phyloP scores from a whole-genome alignment of 2,888 invertebrate species.

The Smittia sp. region DNA sequence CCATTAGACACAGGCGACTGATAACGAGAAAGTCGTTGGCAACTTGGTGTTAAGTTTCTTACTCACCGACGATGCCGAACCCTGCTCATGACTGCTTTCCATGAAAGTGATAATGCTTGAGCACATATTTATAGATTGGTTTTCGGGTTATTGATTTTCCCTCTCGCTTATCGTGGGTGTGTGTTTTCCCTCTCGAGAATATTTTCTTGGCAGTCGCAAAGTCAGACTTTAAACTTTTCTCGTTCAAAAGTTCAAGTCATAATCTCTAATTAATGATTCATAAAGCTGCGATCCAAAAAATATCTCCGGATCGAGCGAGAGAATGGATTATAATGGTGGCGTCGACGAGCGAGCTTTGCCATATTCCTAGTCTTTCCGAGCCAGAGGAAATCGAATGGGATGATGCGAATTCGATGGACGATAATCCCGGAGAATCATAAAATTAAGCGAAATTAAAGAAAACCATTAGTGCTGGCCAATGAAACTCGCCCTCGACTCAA shows the following conservation, averaged over 20 bases:
- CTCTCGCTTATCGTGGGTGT: neutral
- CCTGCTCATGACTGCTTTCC: neutral
- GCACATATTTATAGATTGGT: constrained; percentile 27
- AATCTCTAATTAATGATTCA: constrained; percentile 39
- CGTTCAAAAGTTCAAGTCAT: constrained; percentile 29
- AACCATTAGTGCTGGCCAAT: constrained; percentile 17
- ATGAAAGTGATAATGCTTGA: constrained; percentile 26
- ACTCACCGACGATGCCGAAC: neutral
- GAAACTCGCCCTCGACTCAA: constrained; percentile 2
- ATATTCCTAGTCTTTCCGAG: neutral
- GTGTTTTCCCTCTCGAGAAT: neutral
- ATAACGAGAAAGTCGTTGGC: too few species aligned
- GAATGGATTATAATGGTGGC: constrained; percentile 20
- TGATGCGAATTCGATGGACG: constrained; percentile 18
- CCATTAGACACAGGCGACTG: too few species aligned
- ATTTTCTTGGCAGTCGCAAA: constrained; percentile 5
- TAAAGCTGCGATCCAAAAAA: constrained; percentile 17
- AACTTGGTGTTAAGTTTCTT: neutral
- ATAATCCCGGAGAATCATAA: constrained; percentile 14
- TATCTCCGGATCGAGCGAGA: too few species aligned
- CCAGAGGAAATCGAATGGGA: neutral
- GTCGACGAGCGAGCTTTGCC: neutral
- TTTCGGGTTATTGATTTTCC: constrained; percentile 9
- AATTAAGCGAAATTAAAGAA: constrained; percentile 24
- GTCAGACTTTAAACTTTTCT: constrained; percentile 21